These are phyloP conservation scores for Xiphophorus couchianus DNA, from an alignment of 2,113 vertebrate species.

Conservation along the genomic window DNA sequence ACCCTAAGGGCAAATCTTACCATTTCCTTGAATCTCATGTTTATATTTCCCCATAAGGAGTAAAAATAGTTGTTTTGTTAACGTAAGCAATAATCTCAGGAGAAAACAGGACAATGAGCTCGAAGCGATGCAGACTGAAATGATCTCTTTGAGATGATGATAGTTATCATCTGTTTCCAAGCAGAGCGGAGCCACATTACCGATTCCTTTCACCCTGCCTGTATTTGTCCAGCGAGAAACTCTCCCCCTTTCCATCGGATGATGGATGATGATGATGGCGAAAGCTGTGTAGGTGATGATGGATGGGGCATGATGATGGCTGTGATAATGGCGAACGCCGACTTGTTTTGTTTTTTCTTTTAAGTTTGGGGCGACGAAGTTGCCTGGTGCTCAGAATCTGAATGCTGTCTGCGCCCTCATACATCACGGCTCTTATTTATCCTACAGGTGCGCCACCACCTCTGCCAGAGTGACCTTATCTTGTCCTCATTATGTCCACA, in stretches of 20 bases:
- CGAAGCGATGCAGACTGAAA: background rate
- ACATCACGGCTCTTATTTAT: slow-evolving; percentile 43
- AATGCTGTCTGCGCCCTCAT: slow-evolving; percentile 26
- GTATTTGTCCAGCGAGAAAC: slow-evolving; percentile 12
- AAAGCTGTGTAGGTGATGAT: slow-evolving; percentile 35
- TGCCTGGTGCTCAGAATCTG: slow-evolving; percentile 17
- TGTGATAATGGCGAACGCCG: slow-evolving; percentile 45
- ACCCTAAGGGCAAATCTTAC: background rate
- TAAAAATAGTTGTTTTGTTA: background rate
- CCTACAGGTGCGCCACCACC: slow-evolving; percentile 64
- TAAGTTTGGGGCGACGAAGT: slow-evolving; percentile 2
- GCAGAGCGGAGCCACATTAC: slow-evolving; percentile 11
- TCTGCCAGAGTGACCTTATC: slow-evolving; percentile 57
- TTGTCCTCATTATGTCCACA: slow-evolving; percentile 69
- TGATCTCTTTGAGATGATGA: background rate
- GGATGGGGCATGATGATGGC: slow-evolving; percentile 46
- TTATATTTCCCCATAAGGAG: background rate
- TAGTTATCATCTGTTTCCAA: slow-evolving; percentile 2
- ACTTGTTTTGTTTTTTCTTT: slow-evolving; percentile 2
- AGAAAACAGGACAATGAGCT: background rate
- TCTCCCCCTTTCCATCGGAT: slow-evolving; percentile 13
- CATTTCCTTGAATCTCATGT: background rate
- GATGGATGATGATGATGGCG: slow-evolving; percentile 53
- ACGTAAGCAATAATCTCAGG: background rate
- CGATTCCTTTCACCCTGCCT: slow-evolving; percentile 6